Evolutionary conservation across 2,797 vertebrate genomes (phyloP), one percentile per base, ranked within the genome.

Genomic region (Syngnathus acus): DNA sequence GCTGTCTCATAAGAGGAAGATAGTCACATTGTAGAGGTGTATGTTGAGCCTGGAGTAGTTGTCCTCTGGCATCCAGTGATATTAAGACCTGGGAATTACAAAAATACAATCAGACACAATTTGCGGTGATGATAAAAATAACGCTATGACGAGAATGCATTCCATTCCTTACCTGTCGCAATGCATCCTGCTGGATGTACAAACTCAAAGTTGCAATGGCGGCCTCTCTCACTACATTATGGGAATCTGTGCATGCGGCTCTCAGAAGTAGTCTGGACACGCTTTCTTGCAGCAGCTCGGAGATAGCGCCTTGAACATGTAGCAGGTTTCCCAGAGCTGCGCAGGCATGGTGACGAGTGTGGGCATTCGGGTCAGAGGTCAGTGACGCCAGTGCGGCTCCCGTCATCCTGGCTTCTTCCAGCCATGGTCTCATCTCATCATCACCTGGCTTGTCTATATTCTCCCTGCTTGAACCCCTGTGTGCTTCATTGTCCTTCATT

Each of bases 261-360:
- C 87, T 90, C 55, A 96, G 87, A 38, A 98, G 92, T 19, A 82
- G 58, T 0, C 80, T 67, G 10, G 88, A 87, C 23, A 78, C 88
- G 2, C 89, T 80, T 66, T 79, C 87, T 68, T 91, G 81, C 38
- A 93, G 59, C 75, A 95, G 70, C 62, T 84, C 37, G 1, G 89
- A 72, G 2, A 77, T 82, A 10, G 76, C 70, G 54, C 90, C 38
- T 6, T 78, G 57, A 64, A 89, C 47, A 1, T 64, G 50, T 1
- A 90, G 78, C 74, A 96, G 75, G 86, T 94, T 95, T 67, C 91
- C 93, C 62, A 98, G 85, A 9, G 93, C 90, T 0, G 73, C 85
- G 26, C 93, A 95, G 0, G 93, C 92, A 39, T 94, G 93, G 65
- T 89, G 87, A 2, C 96, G 89, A 0, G 91, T 93, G 64, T 89